Evolutionary conservation across 1,140 invertebrate species (phyloP).

Genomic region (Chrysopa pallens): DNA sequence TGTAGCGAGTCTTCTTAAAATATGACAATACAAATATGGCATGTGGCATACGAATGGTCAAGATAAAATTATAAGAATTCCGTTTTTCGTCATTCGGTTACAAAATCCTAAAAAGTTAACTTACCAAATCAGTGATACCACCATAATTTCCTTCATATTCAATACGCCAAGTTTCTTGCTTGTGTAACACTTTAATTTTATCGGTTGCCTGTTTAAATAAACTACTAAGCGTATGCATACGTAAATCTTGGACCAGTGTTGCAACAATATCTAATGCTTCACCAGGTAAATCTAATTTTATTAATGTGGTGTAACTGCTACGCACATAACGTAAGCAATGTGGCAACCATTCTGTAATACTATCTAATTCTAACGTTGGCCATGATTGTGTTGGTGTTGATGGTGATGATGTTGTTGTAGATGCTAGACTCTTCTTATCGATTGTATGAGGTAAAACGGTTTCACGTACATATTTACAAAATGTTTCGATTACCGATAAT

Average conservation of each 20-base stretch:
- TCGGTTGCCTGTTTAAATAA: slow-evolving; percentile 70
- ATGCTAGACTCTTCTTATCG: slow-evolving; percentile 20
- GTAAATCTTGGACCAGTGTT: slow-evolving; percentile 70
- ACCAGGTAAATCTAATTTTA: slow-evolving; percentile 58
- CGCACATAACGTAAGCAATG: slow-evolving; percentile 57
- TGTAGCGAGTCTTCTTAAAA: too few relatives aligned
- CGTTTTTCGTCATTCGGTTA: too few relatives aligned
- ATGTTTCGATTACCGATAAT: slow-evolving; percentile 40
- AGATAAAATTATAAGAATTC: too few relatives aligned
- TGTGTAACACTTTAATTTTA: slow-evolving; percentile 56
- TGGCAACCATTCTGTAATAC: slow-evolving; percentile 54
- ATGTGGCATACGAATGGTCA: too few relatives aligned
- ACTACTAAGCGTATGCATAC: slow-evolving; percentile 70
- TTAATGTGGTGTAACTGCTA: slow-evolving; percentile 45
- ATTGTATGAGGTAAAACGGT: slow-evolving; percentile 41
- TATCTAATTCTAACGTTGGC: slow-evolving; percentile 26
- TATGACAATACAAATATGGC: too few relatives aligned
- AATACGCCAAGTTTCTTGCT: slow-evolving; percentile 75
- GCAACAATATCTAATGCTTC: slow-evolving; percentile 70
- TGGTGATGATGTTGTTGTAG: slow-evolving; percentile 6
- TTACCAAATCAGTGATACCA: slow-evolving; percentile 66
- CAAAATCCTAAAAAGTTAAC: slow-evolving; percentile 10
- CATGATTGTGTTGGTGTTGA: slow-evolving; percentile 21
- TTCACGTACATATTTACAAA: slow-evolving; percentile 41
- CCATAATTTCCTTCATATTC: slow-evolving; percentile 65